phyloP scores from a whole-genome alignment of 2,888 invertebrate genomes.

The Ypsolopha sequella region DNA sequence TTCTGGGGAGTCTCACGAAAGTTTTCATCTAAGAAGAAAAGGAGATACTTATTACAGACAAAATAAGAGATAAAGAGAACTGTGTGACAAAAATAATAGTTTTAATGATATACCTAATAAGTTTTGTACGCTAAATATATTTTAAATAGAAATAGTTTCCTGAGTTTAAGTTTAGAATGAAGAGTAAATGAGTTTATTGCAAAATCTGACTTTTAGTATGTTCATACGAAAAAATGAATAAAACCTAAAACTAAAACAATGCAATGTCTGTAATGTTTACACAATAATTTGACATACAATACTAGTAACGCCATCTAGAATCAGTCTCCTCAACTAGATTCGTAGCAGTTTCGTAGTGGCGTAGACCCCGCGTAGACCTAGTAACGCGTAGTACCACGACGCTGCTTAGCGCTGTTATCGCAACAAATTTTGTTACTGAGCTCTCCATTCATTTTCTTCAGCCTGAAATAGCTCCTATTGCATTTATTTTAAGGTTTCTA shows the following conservation, averaged over 20 bases:
- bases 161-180: too few species aligned
- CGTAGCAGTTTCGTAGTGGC: background rate
- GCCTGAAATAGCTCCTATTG: background rate
- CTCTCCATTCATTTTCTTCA: background rate
- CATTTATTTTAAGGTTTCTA: background rate
- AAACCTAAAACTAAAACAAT: background rate
- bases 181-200: too few species aligned
- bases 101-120: background rate
- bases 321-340: background rate
- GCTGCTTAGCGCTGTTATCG: background rate
- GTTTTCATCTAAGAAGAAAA: constrained; percentile 23
- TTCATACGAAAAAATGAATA: too few species aligned
- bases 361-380: background rate
- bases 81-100: background rate
- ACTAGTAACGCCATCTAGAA: constrained; percentile 1
- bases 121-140: too few species aligned
- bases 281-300: too few species aligned
- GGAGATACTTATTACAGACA: constrained; percentile 20
- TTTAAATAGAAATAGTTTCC: too few species aligned
- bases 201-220: too few species aligned
- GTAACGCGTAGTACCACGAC: constrained; percentile 5
- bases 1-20: constrained; percentile 21
- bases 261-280: too few species aligned
- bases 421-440: background rate
- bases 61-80: constrained; percentile 25